phyloP scores from a whole-genome alignment of 2,888 invertebrate genomes.

The Lithophane leautieri region DNA sequence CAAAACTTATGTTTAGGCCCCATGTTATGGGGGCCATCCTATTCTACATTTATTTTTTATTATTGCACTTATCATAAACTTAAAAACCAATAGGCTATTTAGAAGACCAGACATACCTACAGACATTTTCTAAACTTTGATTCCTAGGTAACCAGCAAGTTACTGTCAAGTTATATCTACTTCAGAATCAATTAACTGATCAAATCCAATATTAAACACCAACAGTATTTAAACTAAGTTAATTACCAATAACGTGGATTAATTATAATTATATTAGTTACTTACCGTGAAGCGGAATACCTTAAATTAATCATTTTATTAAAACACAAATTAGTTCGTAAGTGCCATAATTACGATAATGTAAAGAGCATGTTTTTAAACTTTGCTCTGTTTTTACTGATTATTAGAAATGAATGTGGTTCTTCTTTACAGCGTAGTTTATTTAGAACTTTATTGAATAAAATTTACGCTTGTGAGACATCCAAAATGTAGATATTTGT shows the following conservation, averaged over 20 bases:
- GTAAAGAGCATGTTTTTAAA: constrained; percentile 8
- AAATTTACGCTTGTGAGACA: neutral
- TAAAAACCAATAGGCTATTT: neutral
- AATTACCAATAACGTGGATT: constrained; percentile 15
- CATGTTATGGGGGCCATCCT: too few species aligned
- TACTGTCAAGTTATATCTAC: neutral
- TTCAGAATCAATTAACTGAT: neutral
- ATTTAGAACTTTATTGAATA: neutral
- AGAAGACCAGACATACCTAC: neutral
- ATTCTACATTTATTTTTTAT: too few species aligned
- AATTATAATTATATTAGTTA: constrained; percentile 32
- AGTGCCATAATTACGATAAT: constrained; percentile 62
- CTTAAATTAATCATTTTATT: constrained; percentile 48
- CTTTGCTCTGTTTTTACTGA: neutral
- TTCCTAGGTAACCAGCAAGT: neutral
- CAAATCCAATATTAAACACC: neutral
- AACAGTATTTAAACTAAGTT: constrained; percentile 13
- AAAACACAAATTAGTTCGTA: constrained; percentile 54
- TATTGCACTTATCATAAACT: neutral
- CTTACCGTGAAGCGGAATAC: constrained; percentile 20
- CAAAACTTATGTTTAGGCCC: too few species aligned
- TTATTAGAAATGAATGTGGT: neutral
- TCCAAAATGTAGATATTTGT: neutral
- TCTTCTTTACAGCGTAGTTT: neutral
- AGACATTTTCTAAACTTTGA: neutral